Evolutionary conservation across 2,113 vertebrate genomes (phyloP).

Genomic region (Felis chaus): DNA sequence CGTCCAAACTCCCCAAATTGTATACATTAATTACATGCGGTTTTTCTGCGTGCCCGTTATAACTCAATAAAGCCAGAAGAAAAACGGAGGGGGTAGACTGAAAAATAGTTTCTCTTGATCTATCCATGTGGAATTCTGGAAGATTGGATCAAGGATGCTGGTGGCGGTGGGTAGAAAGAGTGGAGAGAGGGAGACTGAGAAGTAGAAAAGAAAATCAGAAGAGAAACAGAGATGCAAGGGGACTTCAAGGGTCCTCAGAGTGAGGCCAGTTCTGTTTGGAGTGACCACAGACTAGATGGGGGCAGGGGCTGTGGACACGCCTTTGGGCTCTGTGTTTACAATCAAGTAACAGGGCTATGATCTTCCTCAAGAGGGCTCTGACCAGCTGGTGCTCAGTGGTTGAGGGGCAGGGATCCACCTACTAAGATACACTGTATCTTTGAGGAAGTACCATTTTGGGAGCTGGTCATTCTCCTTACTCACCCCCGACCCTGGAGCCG

Average conservation of each 20-base stretch:
- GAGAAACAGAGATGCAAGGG: not conserved
- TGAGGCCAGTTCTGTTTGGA: not conserved
- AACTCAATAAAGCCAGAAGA: not conserved
- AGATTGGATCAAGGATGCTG: not conserved
- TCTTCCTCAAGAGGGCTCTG: not conserved
- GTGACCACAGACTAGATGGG: not conserved
- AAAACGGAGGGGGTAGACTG: not conserved
- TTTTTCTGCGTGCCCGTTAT: not conserved
- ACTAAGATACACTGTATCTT: not conserved
- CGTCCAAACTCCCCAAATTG: not conserved
- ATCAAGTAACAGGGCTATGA: not conserved
- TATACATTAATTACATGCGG: not conserved
- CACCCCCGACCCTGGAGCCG: rapidly evolving
- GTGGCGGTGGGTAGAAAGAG: not conserved
- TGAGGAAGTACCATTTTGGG: not conserved
- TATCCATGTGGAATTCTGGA: not conserved
- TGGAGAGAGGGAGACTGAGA: not conserved
- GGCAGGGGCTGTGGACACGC: rapidly evolving
- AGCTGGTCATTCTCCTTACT: not conserved
- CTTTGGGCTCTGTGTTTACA: not conserved
- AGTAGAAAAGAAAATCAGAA: not conserved
- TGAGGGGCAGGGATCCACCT: not conserved
- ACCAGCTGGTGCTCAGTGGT: not conserved
- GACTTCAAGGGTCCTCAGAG: too few relatives aligned
- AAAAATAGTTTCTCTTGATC: not conserved